These are phyloP conservation scores for Scrobipalpa atriplicella DNA, from an alignment of 2,888 invertebrate species.

Conservation along the genomic window DNA sequence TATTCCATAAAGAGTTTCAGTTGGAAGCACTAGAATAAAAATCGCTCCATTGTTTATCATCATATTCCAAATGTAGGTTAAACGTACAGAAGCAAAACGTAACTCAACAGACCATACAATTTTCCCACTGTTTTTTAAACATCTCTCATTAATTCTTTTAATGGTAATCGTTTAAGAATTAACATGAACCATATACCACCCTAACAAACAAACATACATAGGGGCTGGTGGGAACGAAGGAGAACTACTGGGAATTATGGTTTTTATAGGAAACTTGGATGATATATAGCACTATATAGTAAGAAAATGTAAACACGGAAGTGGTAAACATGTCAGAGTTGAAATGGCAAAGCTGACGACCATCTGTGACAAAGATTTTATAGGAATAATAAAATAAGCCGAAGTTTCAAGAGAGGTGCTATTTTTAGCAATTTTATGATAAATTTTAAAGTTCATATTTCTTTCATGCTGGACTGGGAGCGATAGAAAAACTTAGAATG, in stretches of 20 bases:
- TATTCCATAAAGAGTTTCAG: too few species aligned
- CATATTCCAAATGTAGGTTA: background rate
- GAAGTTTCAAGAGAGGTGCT: too few species aligned
- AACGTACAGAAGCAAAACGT: conserved; percentile 6
- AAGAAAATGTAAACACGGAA: background rate
- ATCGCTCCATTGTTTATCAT: too few species aligned
- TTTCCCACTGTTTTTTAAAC: conserved; percentile 24
- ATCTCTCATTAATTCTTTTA: conserved; percentile 17
- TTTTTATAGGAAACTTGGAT: conserved; percentile 16
- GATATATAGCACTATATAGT: background rate
- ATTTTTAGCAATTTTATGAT: too few species aligned
- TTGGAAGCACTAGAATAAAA: too few species aligned
- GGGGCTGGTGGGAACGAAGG: conserved; percentile 13
- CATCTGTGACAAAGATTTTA: background rate
- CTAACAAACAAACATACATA: too few species aligned
- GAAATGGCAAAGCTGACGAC: background rate
- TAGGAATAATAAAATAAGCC: too few species aligned
- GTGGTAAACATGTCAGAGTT: background rate
- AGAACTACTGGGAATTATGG: conserved; percentile 6
- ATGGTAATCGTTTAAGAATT: conserved; percentile 55
- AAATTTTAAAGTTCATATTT: too few species aligned
- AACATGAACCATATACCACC: conserved; percentile 67
- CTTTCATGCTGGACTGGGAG: too few species aligned
- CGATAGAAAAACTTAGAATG: too few species aligned
- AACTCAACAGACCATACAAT: conserved; percentile 17